Evolutionary conservation across 1,140 invertebrate genomes (phyloP).

Genomic region (Saccostrea glomerata): DNA sequence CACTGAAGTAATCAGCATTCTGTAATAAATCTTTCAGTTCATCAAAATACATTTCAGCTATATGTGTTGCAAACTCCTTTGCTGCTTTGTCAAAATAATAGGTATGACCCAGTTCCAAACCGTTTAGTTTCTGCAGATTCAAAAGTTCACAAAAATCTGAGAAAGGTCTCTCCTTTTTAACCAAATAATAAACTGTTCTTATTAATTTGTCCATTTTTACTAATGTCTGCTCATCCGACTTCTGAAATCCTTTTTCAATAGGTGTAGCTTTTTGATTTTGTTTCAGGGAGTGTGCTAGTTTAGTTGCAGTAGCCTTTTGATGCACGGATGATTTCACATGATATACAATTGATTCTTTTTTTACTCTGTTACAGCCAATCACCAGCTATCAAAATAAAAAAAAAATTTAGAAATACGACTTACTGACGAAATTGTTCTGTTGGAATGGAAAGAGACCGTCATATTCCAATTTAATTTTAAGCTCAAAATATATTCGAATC

Average conservation of each 20-base stretch:
- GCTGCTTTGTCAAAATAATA: constrained; percentile 53
- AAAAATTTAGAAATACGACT: too few relatives aligned
- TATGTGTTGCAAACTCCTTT: constrained; percentile 47
- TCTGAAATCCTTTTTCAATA: constrained; percentile 44
- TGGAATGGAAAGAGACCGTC: too few relatives aligned
- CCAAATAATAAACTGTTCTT: constrained; percentile 51
- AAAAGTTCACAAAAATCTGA: constrained; percentile 55
- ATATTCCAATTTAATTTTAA: too few relatives aligned
- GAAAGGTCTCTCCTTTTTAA: constrained; percentile 51
- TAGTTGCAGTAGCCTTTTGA: not conserved
- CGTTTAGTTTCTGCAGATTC: constrained; percentile 53
- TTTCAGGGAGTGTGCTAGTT: constrained; percentile 18
- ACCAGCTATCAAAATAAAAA: too few relatives aligned
- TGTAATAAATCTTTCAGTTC: constrained; percentile 37
- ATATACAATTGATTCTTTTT: too few relatives aligned
- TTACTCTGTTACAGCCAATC: too few relatives aligned
- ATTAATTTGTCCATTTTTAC: constrained; percentile 55
- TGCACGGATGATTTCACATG: too few relatives aligned
- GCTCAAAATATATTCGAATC: too few relatives aligned
- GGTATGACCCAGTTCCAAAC: too few relatives aligned
- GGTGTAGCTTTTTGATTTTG: constrained; percentile 30
- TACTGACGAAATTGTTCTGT: too few relatives aligned
- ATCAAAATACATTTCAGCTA: constrained; percentile 50
- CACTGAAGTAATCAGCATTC: constrained; percentile 43
- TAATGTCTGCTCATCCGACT: constrained; percentile 42